These are phyloP conservation scores for Mus spretus DNA, from an alignment of 2,797 vertebrate species.

Conservation along the genomic window DNA sequence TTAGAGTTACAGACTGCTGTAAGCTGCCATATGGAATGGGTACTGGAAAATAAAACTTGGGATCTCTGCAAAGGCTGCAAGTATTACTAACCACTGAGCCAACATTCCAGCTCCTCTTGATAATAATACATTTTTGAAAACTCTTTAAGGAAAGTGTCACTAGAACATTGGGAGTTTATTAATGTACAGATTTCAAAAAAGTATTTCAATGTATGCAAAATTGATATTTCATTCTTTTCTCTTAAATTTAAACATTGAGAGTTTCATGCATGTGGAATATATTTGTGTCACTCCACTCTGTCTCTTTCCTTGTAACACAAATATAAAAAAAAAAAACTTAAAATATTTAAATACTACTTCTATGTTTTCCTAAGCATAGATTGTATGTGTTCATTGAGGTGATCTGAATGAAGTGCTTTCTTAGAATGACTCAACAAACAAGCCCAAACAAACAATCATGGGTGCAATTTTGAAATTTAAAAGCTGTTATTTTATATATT, in stretches of 20 bases:
- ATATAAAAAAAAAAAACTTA: not conserved
- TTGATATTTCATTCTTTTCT: slow-evolving; percentile 57
- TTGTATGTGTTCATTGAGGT: slow-evolving; percentile 48
- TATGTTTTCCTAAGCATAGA: slow-evolving; percentile 45
- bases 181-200: not conserved
- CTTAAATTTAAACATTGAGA: not conserved
- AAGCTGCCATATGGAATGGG: not conserved
- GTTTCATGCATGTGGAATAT: not conserved
- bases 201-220: not conserved
- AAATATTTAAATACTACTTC: not conserved
- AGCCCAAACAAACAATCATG: not conserved
- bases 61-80: not conserved
- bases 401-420: slow-evolving; percentile 43
- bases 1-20: not conserved
- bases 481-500: not conserved
- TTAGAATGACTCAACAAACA: slow-evolving; percentile 25
- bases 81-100: not conserved
- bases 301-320: not conserved
- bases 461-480: not conserved
- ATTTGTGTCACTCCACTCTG: not conserved
- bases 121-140: not conserved
- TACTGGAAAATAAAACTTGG: not conserved
- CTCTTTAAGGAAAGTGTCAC: not conserved
- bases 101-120: not conserved
- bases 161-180: not conserved